These are phyloP conservation scores for Drosophila serrata DNA, from an alignment of 1,140 invertebrate species.

Conservation along the genomic window DNA sequence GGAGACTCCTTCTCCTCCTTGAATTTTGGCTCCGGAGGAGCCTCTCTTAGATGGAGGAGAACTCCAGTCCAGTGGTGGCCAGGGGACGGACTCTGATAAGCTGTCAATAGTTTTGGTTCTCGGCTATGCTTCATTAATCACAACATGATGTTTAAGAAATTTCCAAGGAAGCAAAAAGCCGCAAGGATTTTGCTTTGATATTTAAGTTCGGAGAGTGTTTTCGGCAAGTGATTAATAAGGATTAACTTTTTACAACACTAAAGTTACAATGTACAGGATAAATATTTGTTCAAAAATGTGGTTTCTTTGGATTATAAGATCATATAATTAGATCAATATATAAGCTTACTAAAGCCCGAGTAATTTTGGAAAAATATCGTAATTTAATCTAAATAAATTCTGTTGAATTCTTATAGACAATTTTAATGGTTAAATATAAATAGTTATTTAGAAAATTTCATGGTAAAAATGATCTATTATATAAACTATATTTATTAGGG, in stretches of 20 bases:
- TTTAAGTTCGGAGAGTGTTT: not conserved
- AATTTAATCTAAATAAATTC: too few relatives aligned
- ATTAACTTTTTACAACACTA: too few relatives aligned
- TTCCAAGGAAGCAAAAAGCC: slow-evolving; percentile 37
- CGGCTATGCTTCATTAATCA: slow-evolving; percentile 78
- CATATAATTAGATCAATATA: not conserved
- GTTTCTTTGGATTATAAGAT: not conserved
- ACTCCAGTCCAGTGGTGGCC: slow-evolving; percentile 24
- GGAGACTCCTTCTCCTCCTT: not conserved
- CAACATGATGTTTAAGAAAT: slow-evolving; percentile 66
- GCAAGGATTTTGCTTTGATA: slow-evolving; percentile 8
- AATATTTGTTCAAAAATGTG: not conserved
- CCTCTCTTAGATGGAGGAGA: not conserved
- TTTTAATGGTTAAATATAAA: too few relatives aligned
- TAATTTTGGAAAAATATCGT: too few relatives aligned
- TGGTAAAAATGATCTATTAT: too few relatives aligned
- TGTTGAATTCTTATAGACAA: too few relatives aligned
- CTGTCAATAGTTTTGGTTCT: slow-evolving; percentile 70
- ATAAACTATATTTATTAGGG: too few relatives aligned
- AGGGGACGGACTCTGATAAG: slow-evolving; percentile 62
- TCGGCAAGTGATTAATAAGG: not conserved
- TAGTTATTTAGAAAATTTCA: too few relatives aligned
- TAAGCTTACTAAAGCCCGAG: too few relatives aligned
- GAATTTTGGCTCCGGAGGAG: not conserved
- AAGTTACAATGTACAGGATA: too few relatives aligned